phyloP scores from a whole-genome alignment of 1,140 invertebrate species.

The Mylabris phalerata region DNA sequence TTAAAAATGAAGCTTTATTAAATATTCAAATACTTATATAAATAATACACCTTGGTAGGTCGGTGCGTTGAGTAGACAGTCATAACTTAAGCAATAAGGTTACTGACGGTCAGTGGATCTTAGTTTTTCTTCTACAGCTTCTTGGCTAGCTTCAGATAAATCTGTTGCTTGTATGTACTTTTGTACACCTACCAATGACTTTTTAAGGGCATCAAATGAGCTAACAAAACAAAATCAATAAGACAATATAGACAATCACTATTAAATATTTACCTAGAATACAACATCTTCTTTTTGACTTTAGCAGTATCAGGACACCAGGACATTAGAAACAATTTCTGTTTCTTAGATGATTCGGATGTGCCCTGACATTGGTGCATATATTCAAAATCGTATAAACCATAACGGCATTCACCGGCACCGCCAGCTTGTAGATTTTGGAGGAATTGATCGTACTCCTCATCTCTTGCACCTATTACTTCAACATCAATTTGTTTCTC shows the following conservation, averaged over 20 bases:
- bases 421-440: constrained; percentile 85
- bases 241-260: not conserved
- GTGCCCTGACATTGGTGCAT: constrained; percentile 92
- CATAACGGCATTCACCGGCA: constrained; percentile 86
- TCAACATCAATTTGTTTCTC: constrained; percentile 92
- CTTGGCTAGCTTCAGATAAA: constrained; percentile 82
- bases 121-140: constrained; percentile 87
- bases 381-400: constrained; percentile 92
- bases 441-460: constrained; percentile 84
- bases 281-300: constrained; percentile 99
- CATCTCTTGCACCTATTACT: constrained; percentile 76
- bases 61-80: constrained; percentile 34
- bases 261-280: constrained; percentile 63
- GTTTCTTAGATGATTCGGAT: constrained; percentile 89
- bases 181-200: constrained; percentile 90
- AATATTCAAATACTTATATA: constrained; percentile 44
- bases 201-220: constrained; percentile 93
- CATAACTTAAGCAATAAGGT: constrained; percentile 29
- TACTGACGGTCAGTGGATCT: constrained; percentile 89
- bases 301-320: constrained; percentile 96
- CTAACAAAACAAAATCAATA: constrained; percentile 45
- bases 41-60: constrained; percentile 37
- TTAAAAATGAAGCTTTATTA: constrained; percentile 44
- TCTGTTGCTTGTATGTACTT: constrained; percentile 96
- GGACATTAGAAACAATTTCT: constrained; percentile 92